These are phyloP conservation scores for Zygothrica quintamaculata DNA, from an alignment of 2,888 invertebrate genomes.

Conservation along the genomic window DNA sequence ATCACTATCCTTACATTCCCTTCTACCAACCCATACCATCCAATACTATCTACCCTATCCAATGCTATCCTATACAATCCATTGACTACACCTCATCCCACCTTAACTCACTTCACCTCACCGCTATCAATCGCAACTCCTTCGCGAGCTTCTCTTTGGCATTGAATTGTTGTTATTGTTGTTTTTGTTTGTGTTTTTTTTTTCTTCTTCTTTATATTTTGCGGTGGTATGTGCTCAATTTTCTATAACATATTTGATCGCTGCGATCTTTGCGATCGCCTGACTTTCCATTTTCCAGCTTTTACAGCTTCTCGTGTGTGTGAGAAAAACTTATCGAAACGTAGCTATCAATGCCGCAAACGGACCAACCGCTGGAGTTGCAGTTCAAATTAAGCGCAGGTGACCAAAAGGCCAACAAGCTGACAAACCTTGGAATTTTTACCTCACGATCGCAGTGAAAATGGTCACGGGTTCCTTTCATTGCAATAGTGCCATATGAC, in stretches of 20 bases:
- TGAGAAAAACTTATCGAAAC: slow-evolving; percentile 75
- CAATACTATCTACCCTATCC: neutral
- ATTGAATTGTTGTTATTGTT: too few species aligned
- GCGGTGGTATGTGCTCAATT: slow-evolving; percentile 73
- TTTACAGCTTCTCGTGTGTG: slow-evolving; percentile 59
- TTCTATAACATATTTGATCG: slow-evolving; percentile 77
- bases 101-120: neutral
- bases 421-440: slow-evolving; percentile 78
- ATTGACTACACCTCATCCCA: neutral
- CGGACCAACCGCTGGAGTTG: slow-evolving; percentile 18
- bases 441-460: slow-evolving; percentile 57
- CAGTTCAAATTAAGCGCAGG: slow-evolving; percentile 79
- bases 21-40: neutral
- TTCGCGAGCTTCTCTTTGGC: slow-evolving; percentile 20
- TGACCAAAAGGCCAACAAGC: slow-evolving; percentile 83
- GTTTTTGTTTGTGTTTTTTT: too few species aligned
- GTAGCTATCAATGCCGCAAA: slow-evolving; percentile 64
- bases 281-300: slow-evolving; percentile 73
- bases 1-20: too few species aligned
- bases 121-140: neutral
- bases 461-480: slow-evolving; percentile 50
- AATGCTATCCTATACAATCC: neutral
- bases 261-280: slow-evolving; percentile 72
- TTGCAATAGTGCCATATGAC: slow-evolving; percentile 55
- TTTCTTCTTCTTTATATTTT: too few species aligned